phyloP scores from a whole-genome alignment of 35 echinoderm and acorn worm species.

The Lytechinus variegatus region DNA sequence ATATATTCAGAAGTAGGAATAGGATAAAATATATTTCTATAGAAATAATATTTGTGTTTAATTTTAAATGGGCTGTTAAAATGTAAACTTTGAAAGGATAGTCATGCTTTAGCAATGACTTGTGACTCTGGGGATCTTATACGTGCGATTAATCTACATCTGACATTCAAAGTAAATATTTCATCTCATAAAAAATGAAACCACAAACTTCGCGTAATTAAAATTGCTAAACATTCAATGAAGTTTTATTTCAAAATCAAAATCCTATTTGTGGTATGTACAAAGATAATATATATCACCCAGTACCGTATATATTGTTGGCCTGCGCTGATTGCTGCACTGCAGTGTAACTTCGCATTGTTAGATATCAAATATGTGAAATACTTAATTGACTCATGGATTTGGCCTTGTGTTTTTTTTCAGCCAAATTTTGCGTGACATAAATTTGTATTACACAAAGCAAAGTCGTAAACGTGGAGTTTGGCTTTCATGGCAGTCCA shows the following conservation, averaged over 20 bases:
- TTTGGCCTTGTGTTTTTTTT: neutral
- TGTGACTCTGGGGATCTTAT: neutral
- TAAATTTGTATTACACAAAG: neutral
- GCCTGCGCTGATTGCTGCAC: neutral
- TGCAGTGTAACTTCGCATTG: neutral
- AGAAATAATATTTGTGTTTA: neutral
- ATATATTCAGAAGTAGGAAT: no score
- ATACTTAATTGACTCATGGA: conserved; percentile 8
- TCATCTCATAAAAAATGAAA: neutral
- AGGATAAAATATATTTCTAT: no score
- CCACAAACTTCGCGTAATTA: neutral
- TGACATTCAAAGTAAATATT: neutral
- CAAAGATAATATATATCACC: no score
- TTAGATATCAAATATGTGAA: conserved; percentile 7
- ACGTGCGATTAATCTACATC: neutral
- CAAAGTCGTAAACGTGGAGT: neutral
- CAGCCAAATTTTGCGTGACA: conserved; percentile 14
- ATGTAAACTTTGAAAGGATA: neutral
- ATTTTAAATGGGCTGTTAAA: neutral
- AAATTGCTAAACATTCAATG: neutral
- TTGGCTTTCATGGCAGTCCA: neutral
- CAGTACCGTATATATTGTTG: no score
- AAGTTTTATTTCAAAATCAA: no score
- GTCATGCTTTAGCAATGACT: no score
- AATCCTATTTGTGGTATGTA: no score